Evolutionary conservation across 2,888 invertebrate species (phyloP), one percentile per base, ranked within the genome.

Genomic region (Aphelenchoides bicaudatus): DNA sequence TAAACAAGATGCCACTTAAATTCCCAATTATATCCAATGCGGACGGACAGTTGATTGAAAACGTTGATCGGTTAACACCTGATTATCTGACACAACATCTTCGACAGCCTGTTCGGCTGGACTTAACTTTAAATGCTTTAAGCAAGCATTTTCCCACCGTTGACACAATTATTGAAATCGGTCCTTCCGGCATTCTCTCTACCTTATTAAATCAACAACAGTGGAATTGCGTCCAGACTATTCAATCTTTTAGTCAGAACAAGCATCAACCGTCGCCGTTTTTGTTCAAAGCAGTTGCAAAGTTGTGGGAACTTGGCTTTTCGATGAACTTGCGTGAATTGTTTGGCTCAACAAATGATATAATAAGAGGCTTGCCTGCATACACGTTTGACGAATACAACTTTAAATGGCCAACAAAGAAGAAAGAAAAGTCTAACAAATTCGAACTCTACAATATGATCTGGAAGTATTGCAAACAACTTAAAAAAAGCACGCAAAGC

Each of bases 131-230:
- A 2, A 50, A 68, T 1, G 58, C 58, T 2, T 43, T 75, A 0
- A 28, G 61, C 1, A 21, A 59, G 8, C 34, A 63, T 19, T 39
- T 61, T 28, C 39, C 50, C 6, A 47, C 52, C 2, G 59, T 67
- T 5, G 51, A 63, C 27, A 47, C 65, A 1, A 39, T 75, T 10
- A 60, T 75, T 10, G 72, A 75, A 58, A 66, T 75, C 19, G 75
- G 75, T 3, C 75, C 75, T 1, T 53, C 65, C n/a, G 72, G 75
- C 30, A 56, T 74, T 4, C 39, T 75, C 1, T 34, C 59, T 34
- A 66, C 59, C 29, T 52, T 75, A 5, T 27, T 73, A 1, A 50
- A 59, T 3, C 57, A 63, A 29, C 30, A 13, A 28, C 10, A 50
- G n/a, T 39, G 19, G 13, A 13, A n/a, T 10, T 28, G 4, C 10